These are phyloP conservation scores for Pangasius krempfi DNA, from an alignment of 2,797 vertebrate genomes.

Conservation along the genomic window DNA sequence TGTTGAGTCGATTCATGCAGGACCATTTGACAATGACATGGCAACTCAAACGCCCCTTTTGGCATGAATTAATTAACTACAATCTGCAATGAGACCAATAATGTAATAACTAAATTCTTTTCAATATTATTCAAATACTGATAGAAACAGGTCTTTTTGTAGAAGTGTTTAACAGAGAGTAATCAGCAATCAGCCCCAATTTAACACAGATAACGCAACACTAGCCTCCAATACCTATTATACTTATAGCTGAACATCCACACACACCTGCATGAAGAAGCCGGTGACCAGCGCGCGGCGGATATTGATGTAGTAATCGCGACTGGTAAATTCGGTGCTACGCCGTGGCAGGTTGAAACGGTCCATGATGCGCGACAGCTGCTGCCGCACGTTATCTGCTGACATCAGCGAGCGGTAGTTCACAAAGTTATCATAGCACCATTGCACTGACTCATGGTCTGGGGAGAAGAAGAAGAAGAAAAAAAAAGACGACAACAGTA, in stretches of 20 bases:
- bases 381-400: conserved; percentile 97
- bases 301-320: conserved; percentile 97
- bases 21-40: not conserved
- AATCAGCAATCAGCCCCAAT: not conserved
- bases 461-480: conserved; percentile 35
- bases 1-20: not conserved
- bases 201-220: not conserved
- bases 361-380: conserved; percentile 98
- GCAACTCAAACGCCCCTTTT: not conserved
- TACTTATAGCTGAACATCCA: not conserved
- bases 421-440: conserved; percentile 99
- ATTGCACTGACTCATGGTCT: conserved; percentile 99
- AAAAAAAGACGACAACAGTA: not conserved
- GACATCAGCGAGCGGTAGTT: conserved; percentile 99
- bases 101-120: not conserved
- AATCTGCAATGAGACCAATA: not conserved
- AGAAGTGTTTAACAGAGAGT: not conserved
- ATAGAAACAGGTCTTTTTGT: not conserved
- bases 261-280: conserved; percentile 95
- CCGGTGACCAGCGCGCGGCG: conserved; percentile 94
- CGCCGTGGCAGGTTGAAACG: conserved; percentile 94
- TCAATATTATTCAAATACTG: conserved; percentile 1
- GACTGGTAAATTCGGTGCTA: conserved; percentile 94
- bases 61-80: not conserved
- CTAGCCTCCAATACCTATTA: not conserved